These are phyloP conservation scores for Glyphotaelius pellucidus DNA, from an alignment of 2,888 invertebrate genomes.

Conservation along the genomic window DNA sequence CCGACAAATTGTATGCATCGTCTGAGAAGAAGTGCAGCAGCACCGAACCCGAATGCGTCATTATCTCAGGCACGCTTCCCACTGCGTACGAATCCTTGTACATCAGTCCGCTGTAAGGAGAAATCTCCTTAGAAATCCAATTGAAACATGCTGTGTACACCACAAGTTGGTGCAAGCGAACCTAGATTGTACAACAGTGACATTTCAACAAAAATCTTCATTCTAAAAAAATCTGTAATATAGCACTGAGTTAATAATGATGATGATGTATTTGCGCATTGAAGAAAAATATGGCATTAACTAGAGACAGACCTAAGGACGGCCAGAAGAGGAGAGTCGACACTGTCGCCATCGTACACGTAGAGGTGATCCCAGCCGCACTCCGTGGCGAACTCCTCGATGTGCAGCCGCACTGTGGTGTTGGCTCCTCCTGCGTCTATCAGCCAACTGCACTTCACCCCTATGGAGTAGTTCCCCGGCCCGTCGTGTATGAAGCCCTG, in stretches of 20 bases:
- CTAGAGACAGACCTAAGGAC: conserved; percentile 83
- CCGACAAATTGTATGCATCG: conserved; percentile 98
- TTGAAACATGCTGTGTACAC: too few species aligned
- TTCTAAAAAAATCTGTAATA: too few species aligned
- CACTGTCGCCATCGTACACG: conserved; percentile 98
- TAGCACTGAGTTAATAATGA: too few species aligned
- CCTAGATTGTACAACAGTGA: too few species aligned
- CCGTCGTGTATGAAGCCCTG: conserved; percentile 91
- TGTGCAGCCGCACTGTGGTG: conserved; percentile 85
- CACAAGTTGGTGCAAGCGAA: too few species aligned
- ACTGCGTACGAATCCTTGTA: conserved; percentile 87
- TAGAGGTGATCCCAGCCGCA: conserved; percentile 99
- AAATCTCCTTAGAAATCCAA: not conserved
- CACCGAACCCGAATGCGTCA: conserved; percentile 91
- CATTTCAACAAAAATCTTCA: too few species aligned
- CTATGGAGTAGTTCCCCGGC: conserved; percentile 93
- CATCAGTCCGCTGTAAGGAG: conserved; percentile 88
- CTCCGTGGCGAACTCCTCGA: conserved; percentile 98
- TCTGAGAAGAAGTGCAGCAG: conserved; percentile 98
- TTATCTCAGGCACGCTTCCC: conserved; percentile 87
- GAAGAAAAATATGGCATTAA: too few species aligned
- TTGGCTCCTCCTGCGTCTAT: conserved; percentile 81
- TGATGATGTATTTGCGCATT: too few species aligned
- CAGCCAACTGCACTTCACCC: conserved; percentile 97
- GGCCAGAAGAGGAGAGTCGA: conserved; percentile 93